phyloP scores from a whole-genome alignment of 92 coral and sea anemone species.

The Actinernus sp. region DNA sequence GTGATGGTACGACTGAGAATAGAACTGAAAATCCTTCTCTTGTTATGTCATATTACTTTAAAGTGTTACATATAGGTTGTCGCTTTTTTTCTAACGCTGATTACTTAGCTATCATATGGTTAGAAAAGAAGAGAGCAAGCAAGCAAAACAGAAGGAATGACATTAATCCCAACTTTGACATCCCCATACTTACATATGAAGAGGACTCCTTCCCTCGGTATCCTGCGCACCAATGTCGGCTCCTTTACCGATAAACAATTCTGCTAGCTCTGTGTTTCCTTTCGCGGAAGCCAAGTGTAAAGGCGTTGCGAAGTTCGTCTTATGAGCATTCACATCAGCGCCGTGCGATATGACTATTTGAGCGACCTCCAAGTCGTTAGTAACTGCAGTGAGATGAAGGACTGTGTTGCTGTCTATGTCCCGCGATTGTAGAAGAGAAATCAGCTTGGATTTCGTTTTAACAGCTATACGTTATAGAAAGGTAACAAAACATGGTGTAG shows the following conservation, averaged over 20 bases:
- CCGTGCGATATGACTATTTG: constrained; percentile 55
- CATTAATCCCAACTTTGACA: too few species aligned
- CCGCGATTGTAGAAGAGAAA: background rate
- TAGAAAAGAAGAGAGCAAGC: too few species aligned
- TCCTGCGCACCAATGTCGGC: constrained; percentile 55
- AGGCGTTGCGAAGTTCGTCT: constrained; percentile 30
- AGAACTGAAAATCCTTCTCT: too few species aligned
- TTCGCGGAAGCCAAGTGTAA: constrained; percentile 68
- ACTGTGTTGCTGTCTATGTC: constrained; percentile 65
- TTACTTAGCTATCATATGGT: too few species aligned
- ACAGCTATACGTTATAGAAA: constrained; percentile 2
- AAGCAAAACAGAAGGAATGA: too few species aligned
- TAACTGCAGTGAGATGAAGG: constrained; percentile 58
- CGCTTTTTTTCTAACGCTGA: too few species aligned
- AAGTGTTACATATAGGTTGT: too few species aligned
- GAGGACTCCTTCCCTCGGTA: constrained; percentile 65
- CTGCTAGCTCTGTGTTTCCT: constrained; percentile 56
- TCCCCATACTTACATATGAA: constrained; percentile 66
- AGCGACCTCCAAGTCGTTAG: constrained; percentile 34
- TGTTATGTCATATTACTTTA: too few species aligned
- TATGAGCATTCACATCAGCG: constrained; percentile 43
- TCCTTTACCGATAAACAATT: constrained; percentile 48
- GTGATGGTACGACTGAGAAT: too few species aligned
- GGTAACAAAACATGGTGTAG: background rate
- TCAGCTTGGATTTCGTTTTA: constrained; percentile 1